Percentiles rank a stretch among this genome's conserved stretches.
phyloP scores from a whole-genome alignment of 1,140 invertebrate genomes.

The Pogonognathellus flavescens region DNA sequence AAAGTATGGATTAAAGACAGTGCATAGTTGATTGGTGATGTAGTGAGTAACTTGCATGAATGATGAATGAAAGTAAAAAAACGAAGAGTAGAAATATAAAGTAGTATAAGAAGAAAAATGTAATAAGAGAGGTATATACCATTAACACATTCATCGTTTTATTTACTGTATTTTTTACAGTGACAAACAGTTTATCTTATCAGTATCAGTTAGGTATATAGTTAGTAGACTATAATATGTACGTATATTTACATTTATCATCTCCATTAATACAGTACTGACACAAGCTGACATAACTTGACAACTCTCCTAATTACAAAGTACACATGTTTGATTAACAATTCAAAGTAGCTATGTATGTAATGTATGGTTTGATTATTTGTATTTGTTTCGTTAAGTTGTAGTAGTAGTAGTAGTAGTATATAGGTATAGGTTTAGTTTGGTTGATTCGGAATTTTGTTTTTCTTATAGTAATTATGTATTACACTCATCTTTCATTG shows the following conservation, averaged over 20 bases:
- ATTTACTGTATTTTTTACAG: conserved; percentile 45
- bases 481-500: background rate
- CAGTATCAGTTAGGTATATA: background rate
- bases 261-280: conserved; percentile 31
- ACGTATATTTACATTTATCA: conserved; percentile 14
- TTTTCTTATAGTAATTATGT: background rate
- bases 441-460: background rate
- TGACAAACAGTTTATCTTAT: conserved; percentile 47
- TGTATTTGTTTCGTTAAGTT: background rate
- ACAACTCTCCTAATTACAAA: conserved; percentile 41
- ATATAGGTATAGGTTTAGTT: background rate
- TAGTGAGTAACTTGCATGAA: too few relatives aligned
- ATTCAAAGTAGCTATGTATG: conserved; percentile 20
- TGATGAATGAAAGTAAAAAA: background rate
- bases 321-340: conserved; percentile 36
- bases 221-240: conserved; percentile 24
- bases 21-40: too few relatives aligned
- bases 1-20: too few relatives aligned
- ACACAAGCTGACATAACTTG: conserved; percentile 37
- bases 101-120: background rate
- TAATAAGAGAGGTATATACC: background rate
- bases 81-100: background rate
- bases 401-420: conserved; percentile 10
- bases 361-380: conserved; percentile 1
- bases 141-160: conserved; percentile 40